Evolutionary conservation across 2,888 invertebrate genomes (phyloP).

Genomic region (Autographa pulchrina): DNA sequence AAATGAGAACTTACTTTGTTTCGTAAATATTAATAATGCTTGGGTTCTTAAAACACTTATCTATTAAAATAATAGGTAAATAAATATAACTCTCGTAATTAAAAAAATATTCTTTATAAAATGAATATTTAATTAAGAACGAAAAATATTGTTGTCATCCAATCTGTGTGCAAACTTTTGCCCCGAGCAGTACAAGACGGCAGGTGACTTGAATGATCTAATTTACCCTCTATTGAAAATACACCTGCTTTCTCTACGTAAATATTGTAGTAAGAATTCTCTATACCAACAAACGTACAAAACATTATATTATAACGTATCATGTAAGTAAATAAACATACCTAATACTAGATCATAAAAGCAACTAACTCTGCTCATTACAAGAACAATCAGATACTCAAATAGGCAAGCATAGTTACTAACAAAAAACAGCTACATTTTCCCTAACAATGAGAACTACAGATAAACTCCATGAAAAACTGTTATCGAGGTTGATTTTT

Average conservation of each 20-base stretch:
- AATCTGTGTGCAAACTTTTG: slow-evolving; percentile 7
- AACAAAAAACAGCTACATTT: slow-evolving; percentile 28
- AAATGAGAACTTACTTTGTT: too few species aligned
- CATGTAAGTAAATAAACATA: slow-evolving; percentile 16
- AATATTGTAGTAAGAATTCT: slow-evolving; percentile 4
- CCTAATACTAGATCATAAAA: slow-evolving; percentile 21
- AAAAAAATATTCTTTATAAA: background rate
- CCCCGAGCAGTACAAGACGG: background rate
- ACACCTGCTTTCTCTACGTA: slow-evolving; percentile 5
- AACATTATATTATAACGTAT: background rate
- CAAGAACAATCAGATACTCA: slow-evolving; percentile 25
- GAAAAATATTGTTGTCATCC: background rate
- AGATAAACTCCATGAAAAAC: slow-evolving; percentile 23
- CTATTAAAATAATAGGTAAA: too few species aligned
- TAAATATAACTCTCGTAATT: too few species aligned
- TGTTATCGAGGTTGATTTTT: slow-evolving; percentile 21
- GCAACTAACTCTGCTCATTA: slow-evolving; percentile 22
- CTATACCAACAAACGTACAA: background rate
- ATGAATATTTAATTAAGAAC: background rate
- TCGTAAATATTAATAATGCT: too few species aligned
- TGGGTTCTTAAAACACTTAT: too few species aligned
- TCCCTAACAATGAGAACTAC: slow-evolving; percentile 26
- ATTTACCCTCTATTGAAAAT: slow-evolving; percentile 9
- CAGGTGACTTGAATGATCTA: slow-evolving; percentile 16
- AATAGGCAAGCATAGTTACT: slow-evolving; percentile 14